A percentile compares a stretch with the other conserved stretches of the same genome.
phyloP scores from a whole-genome alignment of 1,140 invertebrate species.

The Dendrolimus punctatus region DNA sequence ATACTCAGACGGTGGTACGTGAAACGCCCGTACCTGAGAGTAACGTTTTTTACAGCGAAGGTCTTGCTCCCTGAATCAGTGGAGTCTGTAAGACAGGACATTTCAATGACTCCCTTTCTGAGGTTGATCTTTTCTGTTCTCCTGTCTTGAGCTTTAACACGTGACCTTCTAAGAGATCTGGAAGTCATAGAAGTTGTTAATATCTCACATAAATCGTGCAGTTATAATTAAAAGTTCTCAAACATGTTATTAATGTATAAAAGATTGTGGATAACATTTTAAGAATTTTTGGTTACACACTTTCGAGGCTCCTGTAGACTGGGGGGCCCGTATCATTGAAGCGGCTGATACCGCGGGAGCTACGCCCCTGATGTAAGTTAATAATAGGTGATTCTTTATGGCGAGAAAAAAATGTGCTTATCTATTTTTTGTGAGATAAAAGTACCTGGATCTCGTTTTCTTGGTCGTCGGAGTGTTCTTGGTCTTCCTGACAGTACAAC shows the following conservation, averaged over 20 bases:
- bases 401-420: too few species aligned
- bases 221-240: too few species aligned
- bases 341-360: too few species aligned
- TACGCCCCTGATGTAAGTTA: not conserved
- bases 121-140: not conserved
- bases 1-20: too few species aligned
- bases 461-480: slow-evolving; percentile 9
- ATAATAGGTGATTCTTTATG: not conserved
- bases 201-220: too few species aligned
- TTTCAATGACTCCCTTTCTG: slow-evolving; percentile 11
- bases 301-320: not conserved
- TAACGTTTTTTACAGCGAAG: not conserved
- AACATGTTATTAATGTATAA: too few species aligned
- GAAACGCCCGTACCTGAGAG: too few species aligned
- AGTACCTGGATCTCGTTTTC: slow-evolving; percentile 2
- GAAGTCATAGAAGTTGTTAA: not conserved
- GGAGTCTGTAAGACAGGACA: slow-evolving; percentile 7
- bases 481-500: slow-evolving; percentile 13
- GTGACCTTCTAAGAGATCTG: not conserved
- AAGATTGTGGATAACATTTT: too few species aligned
- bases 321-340: too few species aligned
- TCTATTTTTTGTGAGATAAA: too few species aligned
- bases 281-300: not conserved
- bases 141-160: not conserved
- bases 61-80: slow-evolving; percentile 1